Evolutionary conservation across 1,140 invertebrate species (phyloP).

Genomic region (Heliconius melpomene): DNA sequence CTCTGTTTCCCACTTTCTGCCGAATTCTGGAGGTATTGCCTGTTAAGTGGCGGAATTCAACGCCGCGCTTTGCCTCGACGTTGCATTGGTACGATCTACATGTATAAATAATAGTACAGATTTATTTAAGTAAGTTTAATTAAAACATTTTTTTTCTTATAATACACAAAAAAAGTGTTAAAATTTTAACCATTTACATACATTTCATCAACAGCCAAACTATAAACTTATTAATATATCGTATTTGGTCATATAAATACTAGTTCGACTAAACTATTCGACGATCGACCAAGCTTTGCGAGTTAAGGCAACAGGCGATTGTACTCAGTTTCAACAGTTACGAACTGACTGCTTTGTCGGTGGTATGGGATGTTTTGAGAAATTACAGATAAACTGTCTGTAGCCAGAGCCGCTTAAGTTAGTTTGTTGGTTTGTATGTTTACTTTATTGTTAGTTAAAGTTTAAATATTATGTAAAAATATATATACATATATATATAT

Average conservation of each 20-base stretch:
- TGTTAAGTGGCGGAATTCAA: too few relatives aligned
- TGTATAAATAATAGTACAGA: too few relatives aligned
- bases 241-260: background rate
- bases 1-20: too few relatives aligned
- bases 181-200: background rate
- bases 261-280: background rate
- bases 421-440: background rate
- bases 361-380: background rate
- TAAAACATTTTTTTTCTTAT: too few relatives aligned
- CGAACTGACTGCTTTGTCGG: slow-evolving; percentile 4
- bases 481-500: too few relatives aligned
- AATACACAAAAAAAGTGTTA: too few relatives aligned
- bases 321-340: background rate
- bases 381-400: slow-evolving; percentile 8
- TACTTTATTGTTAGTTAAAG: background rate
- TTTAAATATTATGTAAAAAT: too few relatives aligned
- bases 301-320: slow-evolving; percentile 7
- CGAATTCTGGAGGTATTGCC: too few relatives aligned
- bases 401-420: background rate
- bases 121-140: too few relatives aligned
- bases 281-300: background rate
- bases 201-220: background rate
- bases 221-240: background rate
- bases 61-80: too few relatives aligned
- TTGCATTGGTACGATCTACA: too few relatives aligned